phyloP scores from a whole-genome alignment of 2,888 invertebrate genomes.

The Tachystola acroxantha region DNA sequence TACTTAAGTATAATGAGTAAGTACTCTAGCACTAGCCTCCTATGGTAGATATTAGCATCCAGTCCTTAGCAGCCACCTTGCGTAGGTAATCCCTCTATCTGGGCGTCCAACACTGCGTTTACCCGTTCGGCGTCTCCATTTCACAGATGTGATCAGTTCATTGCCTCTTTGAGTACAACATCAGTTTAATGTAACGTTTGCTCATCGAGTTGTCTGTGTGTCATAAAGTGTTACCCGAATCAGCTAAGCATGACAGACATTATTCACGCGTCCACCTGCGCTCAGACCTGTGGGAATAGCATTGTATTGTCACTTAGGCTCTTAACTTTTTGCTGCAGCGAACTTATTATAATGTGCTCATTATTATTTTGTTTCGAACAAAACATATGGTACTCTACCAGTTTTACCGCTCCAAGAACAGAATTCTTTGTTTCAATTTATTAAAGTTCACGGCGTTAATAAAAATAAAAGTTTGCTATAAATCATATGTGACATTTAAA shows the following conservation, averaged over 20 bases:
- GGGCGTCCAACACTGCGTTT: too few relatives aligned
- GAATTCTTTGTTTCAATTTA: not conserved
- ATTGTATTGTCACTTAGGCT: conserved; percentile 21
- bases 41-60: too few relatives aligned
- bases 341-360: not conserved
- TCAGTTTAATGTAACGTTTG: conserved; percentile 9
- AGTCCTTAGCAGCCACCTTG: too few relatives aligned
- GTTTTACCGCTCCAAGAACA: not conserved
- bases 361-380: conserved; percentile 1
- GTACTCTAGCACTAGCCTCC: too few relatives aligned
- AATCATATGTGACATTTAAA: too few relatives aligned
- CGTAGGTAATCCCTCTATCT: too few relatives aligned
- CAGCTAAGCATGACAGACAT: conserved; percentile 40
- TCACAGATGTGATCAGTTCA: too few relatives aligned
- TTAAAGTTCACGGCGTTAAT: too few relatives aligned
- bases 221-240: conserved; percentile 18
- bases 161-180: too few relatives aligned
- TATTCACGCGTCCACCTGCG: conserved; percentile 27
- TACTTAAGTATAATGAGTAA: too few relatives aligned
- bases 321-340: not conserved
- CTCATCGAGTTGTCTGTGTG: conserved; percentile 18
- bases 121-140: too few relatives aligned
- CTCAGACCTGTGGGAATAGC: conserved; percentile 30
- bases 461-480: too few relatives aligned
- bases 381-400: not conserved